Conservation (phyloP, 2,888 invertebrate species). For the Maniola hyperantus region DNA sequence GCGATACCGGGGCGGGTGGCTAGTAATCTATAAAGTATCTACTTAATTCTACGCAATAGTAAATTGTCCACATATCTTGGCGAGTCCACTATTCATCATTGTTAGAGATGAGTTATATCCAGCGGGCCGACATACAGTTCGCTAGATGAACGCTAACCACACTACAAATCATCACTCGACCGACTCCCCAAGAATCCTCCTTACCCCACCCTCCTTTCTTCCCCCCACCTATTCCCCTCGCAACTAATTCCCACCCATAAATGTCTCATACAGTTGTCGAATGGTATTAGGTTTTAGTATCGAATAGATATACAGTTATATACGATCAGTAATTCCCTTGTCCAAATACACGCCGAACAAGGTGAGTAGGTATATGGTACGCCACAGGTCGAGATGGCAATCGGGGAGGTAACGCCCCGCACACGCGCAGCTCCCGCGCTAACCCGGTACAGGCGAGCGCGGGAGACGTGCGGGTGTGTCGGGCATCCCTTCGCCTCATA, state of each 20-base stretch:
- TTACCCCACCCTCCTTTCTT: constrained; percentile 43
- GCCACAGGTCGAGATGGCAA: too few species aligned
- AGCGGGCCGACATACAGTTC: constrained; percentile 55
- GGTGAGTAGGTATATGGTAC: too few species aligned
- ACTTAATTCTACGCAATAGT: constrained; percentile 27
- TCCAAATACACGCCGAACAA: not conserved
- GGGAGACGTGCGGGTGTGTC: too few species aligned
- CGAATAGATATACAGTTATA: not conserved
- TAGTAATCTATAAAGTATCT: too few species aligned
- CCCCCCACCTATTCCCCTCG: constrained; percentile 29
- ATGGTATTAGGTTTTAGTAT: constrained; percentile 12
- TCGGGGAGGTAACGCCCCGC: too few species aligned
- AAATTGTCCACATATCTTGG: constrained; percentile 49
- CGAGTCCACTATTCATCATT: constrained; percentile 53
- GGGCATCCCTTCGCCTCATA: too few species aligned
- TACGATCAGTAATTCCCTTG: constrained; percentile 2
- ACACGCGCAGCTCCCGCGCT: too few species aligned
- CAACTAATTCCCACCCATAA: constrained; percentile 12
- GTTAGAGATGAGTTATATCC: constrained; percentile 62
- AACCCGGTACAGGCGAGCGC: too few species aligned
- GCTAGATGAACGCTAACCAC: constrained; percentile 70
- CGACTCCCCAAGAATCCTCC: constrained; percentile 58
- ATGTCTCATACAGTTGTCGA: constrained; percentile 6
- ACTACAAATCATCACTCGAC: constrained; percentile 71
- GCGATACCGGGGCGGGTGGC: too few species aligned